phyloP scores from a whole-genome alignment of 2,888 invertebrate genomes.

The Hyppa rectilinea region DNA sequence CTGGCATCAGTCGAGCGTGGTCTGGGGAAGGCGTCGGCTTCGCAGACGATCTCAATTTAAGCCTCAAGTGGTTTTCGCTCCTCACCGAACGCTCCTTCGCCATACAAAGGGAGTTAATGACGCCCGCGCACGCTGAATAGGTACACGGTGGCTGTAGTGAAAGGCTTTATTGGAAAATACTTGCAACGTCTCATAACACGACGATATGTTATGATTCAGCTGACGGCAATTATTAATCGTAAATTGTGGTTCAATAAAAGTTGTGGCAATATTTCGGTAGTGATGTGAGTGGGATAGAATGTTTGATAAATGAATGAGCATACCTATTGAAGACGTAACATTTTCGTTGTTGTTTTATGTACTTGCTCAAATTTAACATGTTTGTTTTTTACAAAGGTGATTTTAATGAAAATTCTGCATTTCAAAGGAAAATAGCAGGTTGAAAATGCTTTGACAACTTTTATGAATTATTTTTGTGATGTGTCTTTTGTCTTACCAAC shows the following conservation, averaged over 20 bases:
- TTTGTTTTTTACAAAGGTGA: neutral
- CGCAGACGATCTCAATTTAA: slow-evolving; percentile 85
- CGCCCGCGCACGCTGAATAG: slow-evolving; percentile 80
- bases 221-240: slow-evolving; percentile 38
- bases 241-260: neutral
- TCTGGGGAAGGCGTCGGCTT: slow-evolving; percentile 62
- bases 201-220: slow-evolving; percentile 64
- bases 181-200: slow-evolving; percentile 74
- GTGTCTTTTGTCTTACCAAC: neutral
- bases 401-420: neutral
- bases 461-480: neutral
- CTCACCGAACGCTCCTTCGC: slow-evolving; percentile 77
- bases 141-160: slow-evolving; percentile 77
- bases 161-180: slow-evolving; percentile 81
- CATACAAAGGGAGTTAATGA: slow-evolving; percentile 86
- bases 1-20: slow-evolving; percentile 68
- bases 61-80: slow-evolving; percentile 83
- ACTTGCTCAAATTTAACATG: neutral
- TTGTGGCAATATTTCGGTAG: neutral
- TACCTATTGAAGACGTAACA: neutral
- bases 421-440: neutral
- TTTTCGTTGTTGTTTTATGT: neutral
- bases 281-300: too few species aligned
- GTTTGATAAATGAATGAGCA: neutral
- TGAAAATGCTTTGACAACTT: slow-evolving; percentile 5